phyloP scores from a whole-genome alignment of 2,113 vertebrate genomes.

The rat (Rattus norvegicus) region GRCr8 NC_086037.1:51644001-51644500 shows the following conservation, averaged over 20 bases:
- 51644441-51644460: not conserved
- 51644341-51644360: not conserved
- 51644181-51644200: not conserved
- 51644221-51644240: not conserved
- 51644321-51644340: not conserved
- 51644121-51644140: not conserved
- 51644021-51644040: slow-evolving; percentile 22
- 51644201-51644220: not conserved
- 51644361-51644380: not conserved
- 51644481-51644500: not conserved
- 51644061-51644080: not conserved
- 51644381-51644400: not conserved
- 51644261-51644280: not conserved
- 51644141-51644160: not conserved
- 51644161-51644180: not conserved
- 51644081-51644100: not conserved
- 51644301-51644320: not conserved
- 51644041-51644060: not conserved
- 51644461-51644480: not conserved
- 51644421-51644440: not conserved
- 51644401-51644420: not conserved
- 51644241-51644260: not conserved
- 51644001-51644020: not conserved
- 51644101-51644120: not conserved
- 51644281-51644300: not conserved